Conservation (phyloP, 2,113 vertebrate species). For the Muntiacus reevesi region DNA sequence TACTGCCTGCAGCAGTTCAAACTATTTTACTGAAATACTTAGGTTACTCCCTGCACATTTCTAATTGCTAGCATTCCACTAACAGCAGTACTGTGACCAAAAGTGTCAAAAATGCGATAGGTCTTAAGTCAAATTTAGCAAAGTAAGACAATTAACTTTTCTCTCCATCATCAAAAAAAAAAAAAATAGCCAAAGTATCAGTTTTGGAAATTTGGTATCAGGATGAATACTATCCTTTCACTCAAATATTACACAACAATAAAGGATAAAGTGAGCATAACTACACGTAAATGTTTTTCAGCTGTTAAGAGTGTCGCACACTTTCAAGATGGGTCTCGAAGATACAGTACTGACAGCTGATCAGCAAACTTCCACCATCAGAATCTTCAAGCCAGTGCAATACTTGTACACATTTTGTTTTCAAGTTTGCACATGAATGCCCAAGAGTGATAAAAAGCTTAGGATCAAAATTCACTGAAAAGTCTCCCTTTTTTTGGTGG, state of each 20-base stretch:
- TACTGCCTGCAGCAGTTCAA: constrained; percentile 35
- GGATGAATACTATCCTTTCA: constrained; percentile 22
- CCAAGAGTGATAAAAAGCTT: constrained; percentile 26
- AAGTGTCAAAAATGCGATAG: not conserved
- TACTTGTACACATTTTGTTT: not conserved
- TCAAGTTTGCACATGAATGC: constrained; percentile 39
- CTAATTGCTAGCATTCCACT: constrained; percentile 9
- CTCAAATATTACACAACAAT: constrained; percentile 28
- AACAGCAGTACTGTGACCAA: not conserved
- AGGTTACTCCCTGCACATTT: constrained; percentile 23
- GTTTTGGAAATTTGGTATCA: constrained; percentile 25
- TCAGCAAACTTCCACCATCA: not conserved
- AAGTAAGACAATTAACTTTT: not conserved
- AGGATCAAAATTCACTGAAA: constrained; percentile 53
- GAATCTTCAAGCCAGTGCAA: not conserved
- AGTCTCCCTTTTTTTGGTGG: constrained; percentile 6
- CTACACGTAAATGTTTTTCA: not conserved
- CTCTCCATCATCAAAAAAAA: not conserved
- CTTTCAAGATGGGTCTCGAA: not conserved
- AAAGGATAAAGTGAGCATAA: not conserved
- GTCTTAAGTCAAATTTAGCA: not conserved
- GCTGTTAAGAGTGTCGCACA: not conserved
- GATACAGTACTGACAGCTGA: not conserved
- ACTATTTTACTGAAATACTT: not conserved
- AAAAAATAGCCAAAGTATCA: constrained; percentile 12